A percentile compares a stretch with the other conserved stretches of the same genome.
phyloP scores from a whole-genome alignment of 2,797 vertebrate species.

The Crax fasciolata region DNA sequence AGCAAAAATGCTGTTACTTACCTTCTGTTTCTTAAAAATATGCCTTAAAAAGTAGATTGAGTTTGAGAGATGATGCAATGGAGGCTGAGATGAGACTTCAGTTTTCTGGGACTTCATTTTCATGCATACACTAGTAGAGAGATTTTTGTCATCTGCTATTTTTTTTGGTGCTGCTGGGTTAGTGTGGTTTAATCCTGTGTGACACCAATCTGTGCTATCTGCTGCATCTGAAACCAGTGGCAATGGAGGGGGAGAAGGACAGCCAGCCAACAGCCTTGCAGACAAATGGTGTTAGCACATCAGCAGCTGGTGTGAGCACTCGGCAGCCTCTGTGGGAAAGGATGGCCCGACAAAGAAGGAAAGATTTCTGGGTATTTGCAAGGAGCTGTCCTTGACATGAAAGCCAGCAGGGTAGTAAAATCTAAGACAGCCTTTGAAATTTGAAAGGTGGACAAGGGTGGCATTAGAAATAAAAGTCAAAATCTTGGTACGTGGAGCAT shows the following conservation, averaged over 20 bases:
- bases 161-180: background rate
- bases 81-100: background rate
- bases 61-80: background rate
- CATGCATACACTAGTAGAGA: background rate
- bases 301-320: fast-evolving
- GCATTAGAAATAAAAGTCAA: background rate
- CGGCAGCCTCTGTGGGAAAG: background rate
- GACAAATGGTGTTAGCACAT: fast-evolving
- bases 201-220: background rate
- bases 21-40: background rate
- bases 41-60: background rate
- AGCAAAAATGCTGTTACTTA: background rate
- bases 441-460: background rate
- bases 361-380: background rate
- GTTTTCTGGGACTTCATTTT: background rate
- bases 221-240: background rate
- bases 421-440: background rate
- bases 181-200: background rate
- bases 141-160: background rate
- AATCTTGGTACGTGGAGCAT: background rate
- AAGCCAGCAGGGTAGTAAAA: background rate
- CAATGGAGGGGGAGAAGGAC: background rate
- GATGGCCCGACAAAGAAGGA: background rate
- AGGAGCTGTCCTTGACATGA: background rate
- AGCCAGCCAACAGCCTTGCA: background rate